A percentile compares a stretch with the other conserved stretches of the same genome.
These are phyloP conservation scores for Laothoe populi DNA, from an alignment of 2,888 invertebrate genomes.

Conservation along the genomic window DNA sequence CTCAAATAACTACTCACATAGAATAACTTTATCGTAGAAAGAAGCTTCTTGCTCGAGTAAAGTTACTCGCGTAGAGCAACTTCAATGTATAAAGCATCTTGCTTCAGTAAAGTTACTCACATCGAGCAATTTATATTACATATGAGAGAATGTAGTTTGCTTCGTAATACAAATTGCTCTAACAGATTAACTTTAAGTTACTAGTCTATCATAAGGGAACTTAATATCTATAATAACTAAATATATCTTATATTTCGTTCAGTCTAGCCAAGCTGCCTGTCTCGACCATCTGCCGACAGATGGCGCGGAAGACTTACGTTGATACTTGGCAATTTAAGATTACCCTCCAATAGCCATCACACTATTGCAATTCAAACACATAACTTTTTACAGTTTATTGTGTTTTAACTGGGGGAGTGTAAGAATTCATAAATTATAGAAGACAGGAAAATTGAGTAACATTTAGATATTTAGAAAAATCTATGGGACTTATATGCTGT, in stretches of 20 bases:
- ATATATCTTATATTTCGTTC: not conserved
- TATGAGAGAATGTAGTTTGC: too few species aligned
- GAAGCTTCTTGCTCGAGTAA: too few species aligned
- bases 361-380: too few species aligned
- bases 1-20: too few species aligned
- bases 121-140: not conserved
- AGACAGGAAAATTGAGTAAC: too few species aligned
- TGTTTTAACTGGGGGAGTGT: not conserved
- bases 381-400: too few species aligned
- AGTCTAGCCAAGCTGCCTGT: conserved; percentile 16
- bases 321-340: not conserved
- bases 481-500: too few species aligned
- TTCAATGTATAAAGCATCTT: too few species aligned
- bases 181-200: not conserved
- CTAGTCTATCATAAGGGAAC: not conserved
- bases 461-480: too few species aligned
- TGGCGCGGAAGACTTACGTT: conserved; percentile 9
- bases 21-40: too few species aligned
- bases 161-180: not conserved
- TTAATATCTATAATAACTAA: not conserved
- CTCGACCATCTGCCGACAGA: conserved; percentile 3
- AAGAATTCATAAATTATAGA: too few species aligned
- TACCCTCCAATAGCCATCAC: not conserved
- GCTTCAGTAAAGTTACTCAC: not conserved
- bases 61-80: too few species aligned